Evolutionary conservation across 2,797 vertebrate genomes (phyloP).

Genomic region (Erithacus rubecula): DNA sequence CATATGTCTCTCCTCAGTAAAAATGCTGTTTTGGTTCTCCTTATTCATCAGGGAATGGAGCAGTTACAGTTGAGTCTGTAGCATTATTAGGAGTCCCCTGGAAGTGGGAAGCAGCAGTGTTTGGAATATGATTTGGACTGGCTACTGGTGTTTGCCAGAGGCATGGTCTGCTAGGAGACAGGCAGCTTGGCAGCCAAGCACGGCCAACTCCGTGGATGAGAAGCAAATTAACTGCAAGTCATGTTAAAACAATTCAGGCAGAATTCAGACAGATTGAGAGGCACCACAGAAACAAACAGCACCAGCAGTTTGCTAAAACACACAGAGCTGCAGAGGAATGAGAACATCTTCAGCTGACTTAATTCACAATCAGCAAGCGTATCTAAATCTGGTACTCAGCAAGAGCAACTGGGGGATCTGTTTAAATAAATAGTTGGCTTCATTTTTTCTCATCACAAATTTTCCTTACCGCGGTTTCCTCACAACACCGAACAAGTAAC

Average conservation of each 20-base stretch:
- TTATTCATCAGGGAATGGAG: not conserved
- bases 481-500: not conserved
- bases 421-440: not conserved
- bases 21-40: not conserved
- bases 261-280: constrained; percentile 31
- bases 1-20: not conserved
- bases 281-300: constrained; percentile 32
- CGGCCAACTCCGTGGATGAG: not conserved
- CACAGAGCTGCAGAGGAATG: not conserved
- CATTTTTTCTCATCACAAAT: not conserved
- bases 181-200: constrained; percentile 6
- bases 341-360: constrained; percentile 33
- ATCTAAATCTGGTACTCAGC: not conserved
- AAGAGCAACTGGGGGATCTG: not conserved
- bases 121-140: not conserved
- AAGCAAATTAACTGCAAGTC: constrained; percentile 47
- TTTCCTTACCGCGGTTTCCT: not conserved
- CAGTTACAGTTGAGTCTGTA: not conserved
- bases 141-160: constrained; percentile 11
- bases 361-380: constrained; percentile 14
- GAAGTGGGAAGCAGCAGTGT: not conserved
- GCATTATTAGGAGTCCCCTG: not conserved
- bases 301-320: constrained; percentile 27
- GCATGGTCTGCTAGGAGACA: constrained; percentile 23
- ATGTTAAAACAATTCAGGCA: constrained; percentile 21